Base-by-base conservation (phyloP, 2,797 vertebrate species). In the Bradypodion ventrale region DNA sequence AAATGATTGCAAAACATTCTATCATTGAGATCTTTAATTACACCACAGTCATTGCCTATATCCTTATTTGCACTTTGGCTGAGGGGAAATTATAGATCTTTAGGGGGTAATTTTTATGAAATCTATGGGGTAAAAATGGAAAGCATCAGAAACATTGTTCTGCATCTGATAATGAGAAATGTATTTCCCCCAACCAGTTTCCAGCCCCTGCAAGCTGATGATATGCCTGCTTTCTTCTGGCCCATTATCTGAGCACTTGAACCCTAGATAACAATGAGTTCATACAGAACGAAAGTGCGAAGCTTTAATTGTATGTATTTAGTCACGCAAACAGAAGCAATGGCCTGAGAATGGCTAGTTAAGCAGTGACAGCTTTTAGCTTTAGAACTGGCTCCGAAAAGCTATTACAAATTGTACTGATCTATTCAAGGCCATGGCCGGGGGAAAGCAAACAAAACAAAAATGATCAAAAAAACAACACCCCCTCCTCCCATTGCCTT, bases 281-380 rank as follows among this genome's bases (percentile, higher is more conserved):
- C 98, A 98, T 95, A 96, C 97, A 98, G 97, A 98, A 97, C 97
- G 97, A 98, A 98, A 98, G 97, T 97, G 97, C 97, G 97, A 95
- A 95, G 97, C 97, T 97, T 98, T 99, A 98, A 99, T 98, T 99
- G 98, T 99, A 98, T 98, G 98, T 98, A 98, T 98, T 99, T 99
- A 99, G 98, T 99, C 98, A 99, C 98, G 98, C 98, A 99, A 98
- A 98, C 98, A 97, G 97, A 97, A 97, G 98, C 98, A 97, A 98
- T 98, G 98, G 97, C 97, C 98, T 98, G 98, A 97, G 98, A 98
- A 98, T 96, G 97, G 97, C 97, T 97, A 97, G 97, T 98, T 98
- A 98, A 97, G 97, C 96, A 96, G 97, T 98, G 98, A 98, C 98
- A 98, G 98, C 97, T 97, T 97, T 97, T 97, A 95, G 97, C 97